Evolutionary conservation across 2,888 invertebrate genomes (phyloP), one percentile per base, ranked within the genome.

Genomic region (Neoscelio sp.): DNA sequence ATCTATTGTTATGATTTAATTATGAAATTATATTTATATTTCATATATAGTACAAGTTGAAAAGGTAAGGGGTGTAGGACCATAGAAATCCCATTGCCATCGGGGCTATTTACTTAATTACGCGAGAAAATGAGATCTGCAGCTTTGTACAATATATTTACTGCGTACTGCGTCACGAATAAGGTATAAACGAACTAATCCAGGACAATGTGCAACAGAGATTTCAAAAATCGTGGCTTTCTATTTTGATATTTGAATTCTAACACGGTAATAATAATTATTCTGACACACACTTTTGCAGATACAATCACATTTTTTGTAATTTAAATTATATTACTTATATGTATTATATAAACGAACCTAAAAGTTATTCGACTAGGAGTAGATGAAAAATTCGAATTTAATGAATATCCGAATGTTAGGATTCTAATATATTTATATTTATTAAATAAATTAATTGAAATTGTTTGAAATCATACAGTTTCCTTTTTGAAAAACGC

Each of bases 1-100:
- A 81, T 84, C 82, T 83, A 85, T 85, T 82, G 82, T 78, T 78
- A n/a, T n/a, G n/a, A n/a, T n/a, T n/a, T n/a, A n/a, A n/a, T n/a
- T n/a, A n/a, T n/a, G n/a, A n/a, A n/a, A n/a, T n/a, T n/a, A n/a
- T 52, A 80, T 76, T 81, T 79, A 68, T 81, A 81, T 79, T 77
- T 81, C 76, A 73, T 74, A 67, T 68, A 70, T 56, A 50, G 40
- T 20, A 33, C 28, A 30, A 18, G 42, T 26, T 68, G 62, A 38
- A 71, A 64, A 40, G 65, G 44, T 35, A 48, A 73, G 50, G 46
- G 54, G 58, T 48, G 52, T 35, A 30, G 60, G 48, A 35, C 73
- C 73, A 73, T 62, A 58, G 76, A 62, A 80, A 75, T 82, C 56
- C 71, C 60, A 74, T 75, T 56, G 56, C 76, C 68, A 65, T 70